Evolutionary conservation across 2,113 vertebrate genomes (phyloP).

Genomic region (Origma solitaria): DNA sequence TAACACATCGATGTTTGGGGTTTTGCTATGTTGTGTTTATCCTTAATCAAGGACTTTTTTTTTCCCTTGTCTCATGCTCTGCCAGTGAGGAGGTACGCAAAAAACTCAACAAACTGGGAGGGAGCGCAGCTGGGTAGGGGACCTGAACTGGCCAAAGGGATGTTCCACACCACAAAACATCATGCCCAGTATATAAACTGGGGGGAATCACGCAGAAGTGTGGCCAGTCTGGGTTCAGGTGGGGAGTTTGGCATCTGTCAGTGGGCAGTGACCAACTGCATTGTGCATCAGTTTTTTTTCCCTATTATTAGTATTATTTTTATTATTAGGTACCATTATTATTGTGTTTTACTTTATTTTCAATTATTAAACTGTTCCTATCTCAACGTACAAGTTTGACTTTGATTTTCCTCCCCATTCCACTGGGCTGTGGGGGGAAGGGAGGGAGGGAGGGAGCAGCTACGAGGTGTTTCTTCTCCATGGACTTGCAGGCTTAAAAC

Average conservation of each 20-base stretch:
- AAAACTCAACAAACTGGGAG: not conserved
- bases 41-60: not conserved
- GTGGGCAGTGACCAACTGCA: not conserved
- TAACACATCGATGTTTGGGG: not conserved
- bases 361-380: not conserved
- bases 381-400: not conserved
- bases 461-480: not conserved
- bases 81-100: not conserved
- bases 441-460: not conserved
- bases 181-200: not conserved
- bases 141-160: not conserved
- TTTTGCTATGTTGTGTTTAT: not conserved
- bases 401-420: not conserved
- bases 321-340: not conserved
- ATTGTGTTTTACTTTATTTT: not conserved
- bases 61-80: not conserved
- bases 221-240: rapidly evolving
- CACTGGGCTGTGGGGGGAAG: not conserved
- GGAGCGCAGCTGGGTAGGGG: not conserved
- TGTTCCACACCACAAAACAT: not conserved
- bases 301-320: too few species aligned
- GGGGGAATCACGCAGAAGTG: not conserved
- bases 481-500: not conserved
- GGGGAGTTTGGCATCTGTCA: not conserved
- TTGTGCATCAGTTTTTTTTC: not conserved